phyloP scores from a whole-genome alignment of 2,113 vertebrate genomes.

The Coregonus clupeaformis region DNA sequence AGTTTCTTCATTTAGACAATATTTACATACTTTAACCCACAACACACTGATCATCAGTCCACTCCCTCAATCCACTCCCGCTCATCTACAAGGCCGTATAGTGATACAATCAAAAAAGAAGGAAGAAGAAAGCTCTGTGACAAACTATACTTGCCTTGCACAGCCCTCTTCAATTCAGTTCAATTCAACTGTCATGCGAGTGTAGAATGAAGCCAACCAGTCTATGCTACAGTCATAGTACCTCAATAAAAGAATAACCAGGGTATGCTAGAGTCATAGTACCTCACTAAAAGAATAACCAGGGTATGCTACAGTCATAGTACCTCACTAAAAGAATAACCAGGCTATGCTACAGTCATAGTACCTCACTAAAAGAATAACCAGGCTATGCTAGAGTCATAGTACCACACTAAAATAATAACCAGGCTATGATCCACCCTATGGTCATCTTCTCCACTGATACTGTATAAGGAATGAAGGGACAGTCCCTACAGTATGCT shows the following conservation, averaged over 20 bases:
- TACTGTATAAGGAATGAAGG: background rate
- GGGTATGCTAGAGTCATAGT: background rate
- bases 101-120: too few species aligned
- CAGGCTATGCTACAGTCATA: background rate
- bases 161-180: too few species aligned
- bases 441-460: too few species aligned
- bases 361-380: background rate
- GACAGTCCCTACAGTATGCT: background rate
- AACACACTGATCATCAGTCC: too few species aligned
- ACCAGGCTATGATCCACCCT: background rate
- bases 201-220: background rate
- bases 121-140: too few species aligned
- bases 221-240: background rate
- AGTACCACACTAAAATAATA: background rate
- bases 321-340: background rate
- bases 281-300: background rate
- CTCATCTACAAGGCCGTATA: too few species aligned
- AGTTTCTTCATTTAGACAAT: too few species aligned
- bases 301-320: background rate
- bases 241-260: background rate
- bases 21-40: too few species aligned
- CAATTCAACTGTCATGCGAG: too few species aligned
- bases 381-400: background rate
- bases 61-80: too few species aligned
- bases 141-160: too few species aligned